These are phyloP conservation scores for Leptinotarsa juncta DNA, from an alignment of 2,888 invertebrate genomes.

Conservation along the genomic window DNA sequence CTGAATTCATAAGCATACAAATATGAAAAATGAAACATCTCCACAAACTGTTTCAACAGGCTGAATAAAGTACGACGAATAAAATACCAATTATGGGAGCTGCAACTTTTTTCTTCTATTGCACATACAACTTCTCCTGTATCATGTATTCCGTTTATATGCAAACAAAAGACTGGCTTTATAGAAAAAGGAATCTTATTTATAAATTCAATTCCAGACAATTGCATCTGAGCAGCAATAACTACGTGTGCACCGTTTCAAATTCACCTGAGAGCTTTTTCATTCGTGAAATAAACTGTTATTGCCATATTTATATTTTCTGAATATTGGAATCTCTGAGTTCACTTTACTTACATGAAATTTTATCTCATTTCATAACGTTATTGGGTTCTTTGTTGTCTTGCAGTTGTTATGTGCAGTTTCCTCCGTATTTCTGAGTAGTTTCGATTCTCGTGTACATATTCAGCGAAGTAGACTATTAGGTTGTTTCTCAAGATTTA, in stretches of 20 bases:
- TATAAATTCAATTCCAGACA: constrained; percentile 24
- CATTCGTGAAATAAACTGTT: constrained; percentile 21
- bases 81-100: too few species aligned
- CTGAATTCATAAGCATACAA: too few species aligned
- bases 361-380: neutral
- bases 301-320: constrained; percentile 22
- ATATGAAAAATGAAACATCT: too few species aligned
- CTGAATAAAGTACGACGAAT: too few species aligned
- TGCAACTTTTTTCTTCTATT: too few species aligned
- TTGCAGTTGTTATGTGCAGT: neutral
- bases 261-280: constrained; percentile 9
- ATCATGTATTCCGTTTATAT: too few species aligned
- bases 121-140: too few species aligned
- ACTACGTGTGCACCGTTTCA: constrained; percentile 13
- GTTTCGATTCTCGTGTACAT: too few species aligned
- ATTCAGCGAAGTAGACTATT: too few species aligned
- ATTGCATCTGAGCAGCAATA: constrained; percentile 3
- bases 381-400: constrained; percentile 3
- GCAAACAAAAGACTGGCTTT: neutral
- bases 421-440: neutral
- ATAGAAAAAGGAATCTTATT: constrained; percentile 18
- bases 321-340: constrained; percentile 22
- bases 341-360: constrained; percentile 10
- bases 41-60: too few species aligned
- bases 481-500: too few species aligned